These are phyloP conservation scores for Zaprionus africanus DNA, from an alignment of 1,140 invertebrate genomes.

Conservation along the genomic window DNA sequence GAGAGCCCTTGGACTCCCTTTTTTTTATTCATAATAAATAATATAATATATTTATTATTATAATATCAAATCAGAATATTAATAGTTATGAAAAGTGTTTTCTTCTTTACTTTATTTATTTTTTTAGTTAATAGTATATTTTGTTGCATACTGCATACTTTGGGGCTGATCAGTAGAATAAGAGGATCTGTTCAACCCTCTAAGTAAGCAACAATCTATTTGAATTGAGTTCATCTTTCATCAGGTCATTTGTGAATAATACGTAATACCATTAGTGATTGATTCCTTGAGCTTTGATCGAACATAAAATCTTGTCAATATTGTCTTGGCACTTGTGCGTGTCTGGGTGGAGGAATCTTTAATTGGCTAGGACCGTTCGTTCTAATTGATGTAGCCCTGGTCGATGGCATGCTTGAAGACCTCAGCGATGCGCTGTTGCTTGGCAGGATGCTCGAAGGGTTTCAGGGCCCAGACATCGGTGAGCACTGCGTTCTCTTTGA, in stretches of 20 bases:
- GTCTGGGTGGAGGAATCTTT: background rate
- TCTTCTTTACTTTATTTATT: background rate
- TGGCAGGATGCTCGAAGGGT: conserved; percentile 85
- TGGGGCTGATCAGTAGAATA: background rate
- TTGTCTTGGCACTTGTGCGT: conserved; percentile 14
- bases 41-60: background rate
- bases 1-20: too few relatives aligned
- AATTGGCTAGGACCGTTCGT: background rate
- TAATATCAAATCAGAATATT: background rate
- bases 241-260: background rate
- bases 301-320: background rate
- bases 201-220: background rate
- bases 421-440: conserved; percentile 86
- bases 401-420: conserved; percentile 88
- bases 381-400: conserved; percentile 86
- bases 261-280: conserved; percentile 18
- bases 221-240: background rate
- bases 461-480: conserved; percentile 85
- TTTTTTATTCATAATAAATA: background rate
- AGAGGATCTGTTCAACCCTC: background rate
- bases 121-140: background rate
- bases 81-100: too few relatives aligned
- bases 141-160: conserved; percentile 14
- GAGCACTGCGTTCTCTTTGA: conserved; percentile 85
- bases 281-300: conserved; percentile 20